Evolutionary conservation across 2,888 invertebrate species (phyloP).

Genomic region (Lymantria monacha): DNA sequence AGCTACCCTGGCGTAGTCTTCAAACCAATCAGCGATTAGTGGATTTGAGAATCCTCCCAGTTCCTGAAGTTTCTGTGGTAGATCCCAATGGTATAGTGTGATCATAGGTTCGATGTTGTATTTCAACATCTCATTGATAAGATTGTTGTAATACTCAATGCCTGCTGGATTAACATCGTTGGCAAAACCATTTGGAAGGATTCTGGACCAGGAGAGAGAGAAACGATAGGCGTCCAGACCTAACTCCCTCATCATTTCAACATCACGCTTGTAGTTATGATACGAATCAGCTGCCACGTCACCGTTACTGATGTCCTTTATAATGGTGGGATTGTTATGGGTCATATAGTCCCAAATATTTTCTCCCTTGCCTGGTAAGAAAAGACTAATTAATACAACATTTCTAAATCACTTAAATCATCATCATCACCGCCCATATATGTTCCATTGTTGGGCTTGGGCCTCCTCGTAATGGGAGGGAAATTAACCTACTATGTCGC

Average conservation of each 20-base stretch:
- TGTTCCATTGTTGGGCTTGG: too few species aligned
- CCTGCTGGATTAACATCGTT: constrained; percentile 81
- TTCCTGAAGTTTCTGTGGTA: constrained; percentile 75
- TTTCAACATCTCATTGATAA: constrained; percentile 82
- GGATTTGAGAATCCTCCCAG: constrained; percentile 76
- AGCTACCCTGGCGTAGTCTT: constrained; percentile 66
- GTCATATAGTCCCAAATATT: constrained; percentile 51
- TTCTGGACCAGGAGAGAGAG: constrained; percentile 83
- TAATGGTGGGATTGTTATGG: constrained; percentile 39
- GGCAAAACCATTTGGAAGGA: constrained; percentile 80
- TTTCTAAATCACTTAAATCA: not conserved
- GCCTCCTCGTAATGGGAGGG: too few species aligned
- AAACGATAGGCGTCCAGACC: constrained; percentile 76
- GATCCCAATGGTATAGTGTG: constrained; percentile 79
- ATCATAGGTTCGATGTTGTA: constrained; percentile 83
- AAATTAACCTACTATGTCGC: too few species aligned
- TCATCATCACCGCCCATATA: not conserved
- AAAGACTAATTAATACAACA: not conserved
- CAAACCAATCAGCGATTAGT: constrained; percentile 64
- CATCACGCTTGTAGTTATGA: constrained; percentile 80
- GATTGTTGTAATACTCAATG: constrained; percentile 83
- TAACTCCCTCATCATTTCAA: constrained; percentile 63
- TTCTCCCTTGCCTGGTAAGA: constrained; percentile 44
- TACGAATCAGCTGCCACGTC: constrained; percentile 83
- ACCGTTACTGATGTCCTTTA: constrained; percentile 64